Evolutionary conservation across 2,797 vertebrate species (phyloP).

Genomic region (Anabas testudineus): DNA sequence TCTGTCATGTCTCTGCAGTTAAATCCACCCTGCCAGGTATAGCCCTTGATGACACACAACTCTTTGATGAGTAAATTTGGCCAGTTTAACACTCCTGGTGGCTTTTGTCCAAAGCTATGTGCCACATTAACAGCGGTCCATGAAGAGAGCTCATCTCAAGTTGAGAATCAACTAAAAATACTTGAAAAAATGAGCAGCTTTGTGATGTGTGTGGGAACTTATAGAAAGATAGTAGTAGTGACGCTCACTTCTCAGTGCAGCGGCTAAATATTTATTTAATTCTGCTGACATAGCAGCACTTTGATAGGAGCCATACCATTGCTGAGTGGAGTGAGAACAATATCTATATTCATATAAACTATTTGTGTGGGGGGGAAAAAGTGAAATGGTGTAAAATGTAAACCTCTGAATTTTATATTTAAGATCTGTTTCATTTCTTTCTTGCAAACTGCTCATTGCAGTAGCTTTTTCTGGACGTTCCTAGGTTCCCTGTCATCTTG

Average conservation of each 20-base stretch:
- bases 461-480: constrained; percentile 39
- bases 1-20: constrained; percentile 14
- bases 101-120: constrained; percentile 30
- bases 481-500: constrained; percentile 28
- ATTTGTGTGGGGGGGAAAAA: constrained; percentile 33
- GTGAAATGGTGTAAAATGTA: constrained; percentile 23
- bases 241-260: constrained; percentile 44
- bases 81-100: constrained; percentile 53
- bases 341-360: constrained; percentile 30
- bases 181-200: constrained; percentile 61
- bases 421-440: constrained; percentile 25
- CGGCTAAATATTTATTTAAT: constrained; percentile 76
- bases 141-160: constrained; percentile 28
- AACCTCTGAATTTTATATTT: constrained; percentile 50
- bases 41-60: neutral
- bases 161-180: constrained; percentile 64
- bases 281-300: constrained; percentile 33
- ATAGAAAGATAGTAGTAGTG: constrained; percentile 24
- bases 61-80: constrained; percentile 19
- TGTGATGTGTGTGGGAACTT: constrained; percentile 16
- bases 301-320: constrained; percentile 32
- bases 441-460: constrained; percentile 13
- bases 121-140: constrained; percentile 50
- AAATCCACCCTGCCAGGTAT: constrained; percentile 16
- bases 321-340: constrained; percentile 15